Percentiles rank a stretch among this genome's conserved stretches.
phyloP scores from a whole-genome alignment of 2,113 vertebrate genomes.

The Puma concolor region DNA sequence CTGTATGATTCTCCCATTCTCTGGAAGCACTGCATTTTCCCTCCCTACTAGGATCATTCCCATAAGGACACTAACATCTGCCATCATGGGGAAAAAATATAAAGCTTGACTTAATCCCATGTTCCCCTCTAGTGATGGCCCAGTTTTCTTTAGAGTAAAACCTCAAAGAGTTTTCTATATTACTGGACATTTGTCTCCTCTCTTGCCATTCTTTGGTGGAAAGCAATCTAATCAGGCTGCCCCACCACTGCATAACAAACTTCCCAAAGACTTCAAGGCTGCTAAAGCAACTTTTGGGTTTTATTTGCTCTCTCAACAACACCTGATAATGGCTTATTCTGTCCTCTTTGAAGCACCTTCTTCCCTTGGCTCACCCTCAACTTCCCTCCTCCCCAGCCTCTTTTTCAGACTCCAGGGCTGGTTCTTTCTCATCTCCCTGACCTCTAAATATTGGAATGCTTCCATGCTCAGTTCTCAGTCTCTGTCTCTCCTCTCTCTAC shows the following conservation, averaged over 20 bases:
- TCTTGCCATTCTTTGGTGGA: not conserved
- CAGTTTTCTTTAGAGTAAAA: not conserved
- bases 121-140: not conserved
- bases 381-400: not conserved
- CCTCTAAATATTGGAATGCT: not conserved
- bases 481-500: not conserved
- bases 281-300: not conserved
- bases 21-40: not conserved
- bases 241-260: not conserved
- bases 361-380: not conserved
- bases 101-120: not conserved
- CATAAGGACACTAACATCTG: not conserved
- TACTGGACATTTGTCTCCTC: not conserved
- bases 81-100: not conserved
- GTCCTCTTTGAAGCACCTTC: not conserved
- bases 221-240: not conserved
- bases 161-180: not conserved
- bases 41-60: not conserved
- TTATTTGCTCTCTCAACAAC: constrained; percentile 1
- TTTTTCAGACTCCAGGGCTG: not conserved
- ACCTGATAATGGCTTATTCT: not conserved
- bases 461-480: not conserved
- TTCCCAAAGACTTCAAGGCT: not conserved
- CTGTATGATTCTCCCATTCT: not conserved
- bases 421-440: not conserved